These are phyloP conservation scores for Dryomyza anilis DNA, from an alignment of 2,888 invertebrate genomes.

Conservation along the genomic window DNA sequence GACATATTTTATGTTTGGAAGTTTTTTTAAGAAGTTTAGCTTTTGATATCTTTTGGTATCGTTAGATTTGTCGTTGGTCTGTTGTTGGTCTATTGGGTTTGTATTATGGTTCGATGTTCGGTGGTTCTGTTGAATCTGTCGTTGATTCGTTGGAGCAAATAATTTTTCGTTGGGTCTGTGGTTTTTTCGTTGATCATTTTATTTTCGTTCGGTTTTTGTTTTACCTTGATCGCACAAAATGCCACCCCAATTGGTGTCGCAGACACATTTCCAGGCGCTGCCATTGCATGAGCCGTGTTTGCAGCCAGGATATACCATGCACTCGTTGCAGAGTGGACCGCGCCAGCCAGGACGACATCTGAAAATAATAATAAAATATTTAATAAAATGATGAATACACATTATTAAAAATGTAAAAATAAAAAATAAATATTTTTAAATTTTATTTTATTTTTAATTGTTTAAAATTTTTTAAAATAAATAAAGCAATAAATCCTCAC, in stretches of 20 bases:
- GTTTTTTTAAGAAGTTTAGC: too few species aligned
- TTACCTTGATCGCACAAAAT: constrained; percentile 94
- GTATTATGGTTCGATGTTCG: not conserved
- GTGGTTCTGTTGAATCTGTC: not conserved
- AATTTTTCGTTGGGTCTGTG: not conserved
- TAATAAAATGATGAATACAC: too few species aligned
- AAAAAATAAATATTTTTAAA: not conserved
- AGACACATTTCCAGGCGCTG: constrained; percentile 94
- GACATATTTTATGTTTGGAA: too few species aligned
- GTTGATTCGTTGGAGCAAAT: not conserved
- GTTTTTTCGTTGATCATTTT: not conserved
- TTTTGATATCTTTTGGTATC: too few species aligned
- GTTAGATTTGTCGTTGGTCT: too few species aligned
- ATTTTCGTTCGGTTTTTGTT: constrained; percentile 27
- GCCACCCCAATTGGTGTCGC: constrained; percentile 98
- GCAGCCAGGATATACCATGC: constrained; percentile 94
- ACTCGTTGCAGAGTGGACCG: constrained; percentile 89
- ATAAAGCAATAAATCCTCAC: not conserved
- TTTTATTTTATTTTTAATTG: not conserved
- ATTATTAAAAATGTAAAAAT: constrained; percentile 6
- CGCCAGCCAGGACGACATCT: constrained; percentile 94
- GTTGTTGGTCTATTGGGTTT: not conserved
- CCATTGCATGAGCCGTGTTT: constrained; percentile 94
- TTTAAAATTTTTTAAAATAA: not conserved
- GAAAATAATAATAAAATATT: too few species aligned